These are phyloP conservation scores for Xestia c-nigrum DNA, from an alignment of 2,888 invertebrate species.

Conservation along the genomic window DNA sequence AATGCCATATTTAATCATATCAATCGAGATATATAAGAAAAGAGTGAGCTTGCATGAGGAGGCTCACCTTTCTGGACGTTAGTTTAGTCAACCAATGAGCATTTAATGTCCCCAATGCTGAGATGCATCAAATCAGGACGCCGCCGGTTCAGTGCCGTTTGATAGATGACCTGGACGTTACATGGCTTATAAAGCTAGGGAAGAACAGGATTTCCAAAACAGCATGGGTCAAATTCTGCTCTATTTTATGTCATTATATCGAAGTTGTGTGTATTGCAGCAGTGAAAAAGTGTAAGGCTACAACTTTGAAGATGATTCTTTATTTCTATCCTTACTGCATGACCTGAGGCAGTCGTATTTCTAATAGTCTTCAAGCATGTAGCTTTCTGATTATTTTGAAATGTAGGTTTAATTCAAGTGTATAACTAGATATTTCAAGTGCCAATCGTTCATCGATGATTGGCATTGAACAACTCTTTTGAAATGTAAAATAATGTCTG, in stretches of 20 bases:
- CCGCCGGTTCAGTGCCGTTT: background rate
- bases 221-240: background rate
- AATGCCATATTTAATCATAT: background rate
- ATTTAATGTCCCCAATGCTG: background rate
- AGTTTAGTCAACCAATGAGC: background rate
- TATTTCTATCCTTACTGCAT: background rate
- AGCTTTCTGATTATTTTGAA: background rate
- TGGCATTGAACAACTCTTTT: conserved; percentile 29
- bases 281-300: background rate
- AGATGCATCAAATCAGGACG: background rate
- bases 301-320: background rate
- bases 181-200: background rate
- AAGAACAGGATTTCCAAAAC: background rate
- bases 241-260: background rate
- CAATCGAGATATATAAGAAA: background rate
- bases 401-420: conserved; percentile 1
- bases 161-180: background rate
- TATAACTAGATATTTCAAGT: background rate
- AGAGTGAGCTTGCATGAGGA: background rate
- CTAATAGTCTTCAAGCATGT: background rate
- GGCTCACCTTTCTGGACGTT: background rate
- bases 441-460: conserved; percentile 5
- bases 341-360: background rate
- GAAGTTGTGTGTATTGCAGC: background rate
- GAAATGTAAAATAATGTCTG: background rate